A percentile compares a stretch with the other conserved stretches of the same genome.
These are phyloP conservation scores for Teinopalpus imperialis DNA, from an alignment of 2,888 invertebrate genomes.

Conservation along the genomic window DNA sequence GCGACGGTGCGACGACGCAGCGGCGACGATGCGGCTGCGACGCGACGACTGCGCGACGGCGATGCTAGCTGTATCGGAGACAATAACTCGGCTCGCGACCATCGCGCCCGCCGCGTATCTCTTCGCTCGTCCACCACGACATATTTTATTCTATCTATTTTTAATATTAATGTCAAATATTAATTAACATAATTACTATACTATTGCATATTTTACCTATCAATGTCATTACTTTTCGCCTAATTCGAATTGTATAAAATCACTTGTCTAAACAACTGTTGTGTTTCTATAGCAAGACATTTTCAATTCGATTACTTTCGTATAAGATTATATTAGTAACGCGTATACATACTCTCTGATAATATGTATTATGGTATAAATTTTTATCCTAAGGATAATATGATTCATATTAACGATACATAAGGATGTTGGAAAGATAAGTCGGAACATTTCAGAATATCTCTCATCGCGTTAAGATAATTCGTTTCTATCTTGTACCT, in stretches of 20 bases:
- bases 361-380: slow-evolving; percentile 78
- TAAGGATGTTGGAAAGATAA: slow-evolving; percentile 71
- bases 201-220: slow-evolving; percentile 80
- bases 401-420: slow-evolving; percentile 75
- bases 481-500: slow-evolving; percentile 80
- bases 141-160: slow-evolving; percentile 81
- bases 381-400: slow-evolving; percentile 81
- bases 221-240: slow-evolving; percentile 79
- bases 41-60: slow-evolving; percentile 25
- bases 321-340: slow-evolving; percentile 79
- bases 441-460: slow-evolving; percentile 77
- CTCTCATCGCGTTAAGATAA: slow-evolving; percentile 80
- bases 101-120: slow-evolving; percentile 53
- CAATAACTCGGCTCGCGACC: slow-evolving; percentile 56
- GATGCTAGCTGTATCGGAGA: slow-evolving; percentile 37
- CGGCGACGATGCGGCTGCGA: slow-evolving; percentile 27
- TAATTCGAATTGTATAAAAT: slow-evolving; percentile 82
- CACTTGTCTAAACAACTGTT: slow-evolving; percentile 74
- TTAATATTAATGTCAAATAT: slow-evolving; percentile 82
- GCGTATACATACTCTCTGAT: slow-evolving; percentile 79
- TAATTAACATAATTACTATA: slow-evolving; percentile 80
- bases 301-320: slow-evolving; percentile 77
- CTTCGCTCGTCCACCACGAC: slow-evolving; percentile 77
- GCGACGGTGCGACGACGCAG: slow-evolving; percentile 18
- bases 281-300: slow-evolving; percentile 71